Base-by-base conservation (phyloP, 2,888 invertebrate species). In the Hyles lineata region DNA sequence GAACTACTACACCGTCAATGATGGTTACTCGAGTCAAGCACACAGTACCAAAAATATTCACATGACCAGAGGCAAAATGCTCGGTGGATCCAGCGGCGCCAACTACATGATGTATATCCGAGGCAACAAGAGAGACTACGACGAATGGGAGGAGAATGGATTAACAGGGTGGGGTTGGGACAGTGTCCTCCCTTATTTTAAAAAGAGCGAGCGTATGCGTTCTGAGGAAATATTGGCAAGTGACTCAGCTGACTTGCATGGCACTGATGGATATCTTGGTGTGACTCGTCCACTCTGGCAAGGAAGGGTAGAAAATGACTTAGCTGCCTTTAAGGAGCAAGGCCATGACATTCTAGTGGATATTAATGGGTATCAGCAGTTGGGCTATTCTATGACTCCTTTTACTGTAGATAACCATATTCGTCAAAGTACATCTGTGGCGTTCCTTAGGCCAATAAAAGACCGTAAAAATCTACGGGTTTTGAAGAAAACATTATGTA, bases 101-200 rank as follows among this genome's bases (percentile, higher is more conserved):
- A 97, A 97, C 84, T 96, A 94, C 63, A 96, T 97, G 96, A 80
- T 96, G 1, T 96, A 97, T 80, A 88, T 96, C 0, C 91, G 96
- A 76, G 97, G 97, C 0, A 96, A 96, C 83, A 92, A 93, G 58
- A 87, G 85, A 8, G 97, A 97, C 82, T 97, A 95, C 81, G 83
- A 94, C 1, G 92, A 95, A 74, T 87, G 96, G 74, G 77, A 87
- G 19, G 82, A 91, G 50, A 80, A 95, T 74, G 97, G 96, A 0
- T 96, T 96, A 83, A 81, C 89, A 0, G 84, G 84, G 0, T 89
- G 88, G 88, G 79, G 81, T 35, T 87, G 83, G 84, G 75, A 82
- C 7, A 79, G 80, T 6, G 82, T 84, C 1, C 75, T 76, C 2
- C 73, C 78, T 7, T 89, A 87, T 76, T 88, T 83, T 52, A 82